Conservation (phyloP, 2,888 invertebrate species). For the Caradrina kadenii region DNA sequence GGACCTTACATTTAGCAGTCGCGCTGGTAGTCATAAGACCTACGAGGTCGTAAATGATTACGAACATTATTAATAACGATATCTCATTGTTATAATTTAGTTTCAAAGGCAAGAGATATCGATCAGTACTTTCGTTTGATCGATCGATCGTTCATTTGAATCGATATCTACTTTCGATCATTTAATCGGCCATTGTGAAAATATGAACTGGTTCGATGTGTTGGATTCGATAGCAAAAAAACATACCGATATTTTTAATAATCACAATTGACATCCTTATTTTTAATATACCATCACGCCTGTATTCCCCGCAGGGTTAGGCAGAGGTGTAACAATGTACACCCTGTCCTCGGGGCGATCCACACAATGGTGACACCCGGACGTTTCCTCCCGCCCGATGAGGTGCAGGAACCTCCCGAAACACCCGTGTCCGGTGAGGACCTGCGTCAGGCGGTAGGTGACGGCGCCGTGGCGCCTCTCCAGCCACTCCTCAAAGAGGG, state of each 20-base stretch:
- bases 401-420: too few relatives aligned
- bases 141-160: constrained; percentile 60
- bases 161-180: constrained; percentile 66
- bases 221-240: constrained; percentile 51
- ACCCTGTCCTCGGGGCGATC: too few relatives aligned
- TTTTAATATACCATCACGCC: background rate
- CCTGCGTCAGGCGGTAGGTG: too few relatives aligned
- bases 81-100: constrained; percentile 60
- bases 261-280: constrained; percentile 22
- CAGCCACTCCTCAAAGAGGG: too few relatives aligned
- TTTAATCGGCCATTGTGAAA: constrained; percentile 65
- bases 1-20: too few relatives aligned
- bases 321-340: too few relatives aligned
- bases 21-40: too few relatives aligned
- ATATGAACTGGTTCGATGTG: constrained; percentile 40
- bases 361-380: too few relatives aligned
- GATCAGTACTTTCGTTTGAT: constrained; percentile 64
- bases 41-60: background rate
- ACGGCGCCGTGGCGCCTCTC: too few relatives aligned
- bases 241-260: constrained; percentile 34
- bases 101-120: constrained; percentile 58
- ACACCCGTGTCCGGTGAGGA: too few relatives aligned
- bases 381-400: too few relatives aligned
- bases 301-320: too few relatives aligned
- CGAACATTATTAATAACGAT: constrained; percentile 56